Evolutionary conservation across 2,797 vertebrate species (phyloP), one percentile per base, ranked within the genome.

Genomic region (Gallinago stenura): DNA sequence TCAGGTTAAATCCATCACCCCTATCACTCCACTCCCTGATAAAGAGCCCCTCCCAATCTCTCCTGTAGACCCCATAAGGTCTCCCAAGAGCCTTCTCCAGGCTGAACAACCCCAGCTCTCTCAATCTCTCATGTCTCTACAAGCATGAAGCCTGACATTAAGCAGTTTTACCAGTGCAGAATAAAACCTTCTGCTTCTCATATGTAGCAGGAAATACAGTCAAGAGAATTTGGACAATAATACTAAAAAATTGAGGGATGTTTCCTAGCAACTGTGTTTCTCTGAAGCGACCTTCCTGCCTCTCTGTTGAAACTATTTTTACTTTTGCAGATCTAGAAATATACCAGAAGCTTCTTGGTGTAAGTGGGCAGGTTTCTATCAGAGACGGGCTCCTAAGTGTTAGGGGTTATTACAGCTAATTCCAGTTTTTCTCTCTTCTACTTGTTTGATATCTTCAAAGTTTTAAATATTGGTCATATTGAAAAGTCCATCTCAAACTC

Each of bases 181-280:
- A 61, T 78, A 69, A 94, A 86, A 89, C 15, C 13, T 94, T 70
- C 41, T 82, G 41, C 53, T 84, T 79, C 53, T 87, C 26, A 7
- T 83, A 25, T 61, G 15, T 73, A 84, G 57, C 24, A 62, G 31
- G 15, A 89, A 91, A 64, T 68, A 41, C 6, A 76, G 33, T 87
- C 21, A 39, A 88, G 43, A 79, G 66, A 66, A 78, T 65, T 54
- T 53, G 39, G 90, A 65, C 45, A 79, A 24, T 41, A 70, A 75
- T 64, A 58, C 57, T 54, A 33, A 87, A 87, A 53, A 80, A 60
- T 75, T 83, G 45, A 64, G 37, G 39, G 66, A 14, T 41, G 83
- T 97, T 93, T 91, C 88, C 78, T 94, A 94, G 94, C 90, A 95
- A 94, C 93, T 53, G 8, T 70, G 30, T 77, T 94, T 76, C 82